These are phyloP conservation scores for Ectemnius continuus DNA, from an alignment of 2,888 invertebrate genomes.

Conservation along the genomic window DNA sequence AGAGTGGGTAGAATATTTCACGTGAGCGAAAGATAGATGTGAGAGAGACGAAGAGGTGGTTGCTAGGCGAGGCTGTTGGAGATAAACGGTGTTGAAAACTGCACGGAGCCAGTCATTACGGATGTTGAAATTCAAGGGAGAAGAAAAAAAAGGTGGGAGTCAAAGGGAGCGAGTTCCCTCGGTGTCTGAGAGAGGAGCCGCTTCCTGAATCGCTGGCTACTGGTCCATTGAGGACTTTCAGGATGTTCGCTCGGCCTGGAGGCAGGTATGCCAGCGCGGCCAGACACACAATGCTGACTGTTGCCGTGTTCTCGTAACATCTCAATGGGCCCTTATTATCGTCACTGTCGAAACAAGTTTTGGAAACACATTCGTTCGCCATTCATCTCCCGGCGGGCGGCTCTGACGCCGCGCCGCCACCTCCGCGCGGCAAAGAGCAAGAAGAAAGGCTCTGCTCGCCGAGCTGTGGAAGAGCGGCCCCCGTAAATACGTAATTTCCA, in stretches of 20 bases:
- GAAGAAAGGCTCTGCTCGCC: slow-evolving; percentile 1
- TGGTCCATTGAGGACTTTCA: slow-evolving; percentile 58
- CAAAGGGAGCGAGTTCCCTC: slow-evolving; percentile 38
- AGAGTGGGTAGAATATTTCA: no score
- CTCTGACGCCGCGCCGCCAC: slow-evolving; percentile 30
- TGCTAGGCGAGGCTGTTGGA: not conserved
- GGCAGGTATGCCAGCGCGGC: slow-evolving; percentile 57
- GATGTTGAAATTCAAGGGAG: slow-evolving; percentile 13
- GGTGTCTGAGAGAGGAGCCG: slow-evolving; percentile 17
- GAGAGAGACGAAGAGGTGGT: no score
- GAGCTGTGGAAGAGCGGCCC: slow-evolving; percentile 32
- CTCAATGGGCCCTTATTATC: slow-evolving; percentile 68
- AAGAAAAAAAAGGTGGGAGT: slow-evolving; percentile 22
- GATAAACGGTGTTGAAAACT: not conserved
- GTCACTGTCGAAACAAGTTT: slow-evolving; percentile 66
- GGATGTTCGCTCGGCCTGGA: slow-evolving; percentile 69
- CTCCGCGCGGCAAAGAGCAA: slow-evolving; percentile 29
- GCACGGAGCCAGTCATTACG: slow-evolving; percentile 18
- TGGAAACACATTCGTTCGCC: slow-evolving; percentile 53
- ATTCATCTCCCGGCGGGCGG: slow-evolving; percentile 45
- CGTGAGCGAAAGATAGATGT: not conserved
- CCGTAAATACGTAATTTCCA: slow-evolving; percentile 54
- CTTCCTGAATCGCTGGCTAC: slow-evolving; percentile 46
- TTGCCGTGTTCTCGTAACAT: slow-evolving; percentile 40
- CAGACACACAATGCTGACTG: slow-evolving; percentile 61